A percentile compares a stretch with the other conserved stretches of the same genome.
These are phyloP conservation scores for Neopelma chrysocephalum DNA, from an alignment of 2,797 vertebrate genomes.

Conservation along the genomic window DNA sequence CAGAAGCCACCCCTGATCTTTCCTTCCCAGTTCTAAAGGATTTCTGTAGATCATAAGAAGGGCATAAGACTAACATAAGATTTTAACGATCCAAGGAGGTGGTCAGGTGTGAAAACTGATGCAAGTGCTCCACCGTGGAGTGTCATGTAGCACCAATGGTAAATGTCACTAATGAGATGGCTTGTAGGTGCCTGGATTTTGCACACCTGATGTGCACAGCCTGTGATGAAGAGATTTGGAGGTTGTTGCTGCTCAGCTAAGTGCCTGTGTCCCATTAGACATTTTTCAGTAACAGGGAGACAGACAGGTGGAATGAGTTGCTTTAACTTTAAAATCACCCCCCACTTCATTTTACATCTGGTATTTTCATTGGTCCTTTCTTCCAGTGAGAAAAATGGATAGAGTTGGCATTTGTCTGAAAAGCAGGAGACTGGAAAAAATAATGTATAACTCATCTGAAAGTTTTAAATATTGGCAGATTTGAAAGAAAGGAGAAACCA, in stretches of 20 bases:
- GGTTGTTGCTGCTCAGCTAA: background rate
- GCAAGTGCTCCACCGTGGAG: background rate
- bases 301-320: background rate
- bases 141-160: fast-evolving
- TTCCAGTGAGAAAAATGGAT: background rate
- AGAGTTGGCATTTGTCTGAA: background rate
- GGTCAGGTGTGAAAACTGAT: background rate
- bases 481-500: background rate
- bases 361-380: background rate
- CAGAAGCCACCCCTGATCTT: background rate
- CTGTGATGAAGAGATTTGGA: background rate
- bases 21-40: background rate
- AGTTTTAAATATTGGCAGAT: background rate
- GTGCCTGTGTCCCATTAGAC: background rate
- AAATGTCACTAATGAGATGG: background rate
- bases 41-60: background rate
- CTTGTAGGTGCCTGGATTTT: background rate
- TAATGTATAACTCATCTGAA: background rate
- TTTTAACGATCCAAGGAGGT: background rate
- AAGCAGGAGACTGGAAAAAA: background rate
- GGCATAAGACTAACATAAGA: background rate
- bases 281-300: background rate
- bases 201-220: fast-evolving
- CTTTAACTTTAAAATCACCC: background rate
- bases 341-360: background rate